These are phyloP conservation scores for Halichoerus grypus DNA, from an alignment of 2,113 vertebrate genomes.

Conservation along the genomic window DNA sequence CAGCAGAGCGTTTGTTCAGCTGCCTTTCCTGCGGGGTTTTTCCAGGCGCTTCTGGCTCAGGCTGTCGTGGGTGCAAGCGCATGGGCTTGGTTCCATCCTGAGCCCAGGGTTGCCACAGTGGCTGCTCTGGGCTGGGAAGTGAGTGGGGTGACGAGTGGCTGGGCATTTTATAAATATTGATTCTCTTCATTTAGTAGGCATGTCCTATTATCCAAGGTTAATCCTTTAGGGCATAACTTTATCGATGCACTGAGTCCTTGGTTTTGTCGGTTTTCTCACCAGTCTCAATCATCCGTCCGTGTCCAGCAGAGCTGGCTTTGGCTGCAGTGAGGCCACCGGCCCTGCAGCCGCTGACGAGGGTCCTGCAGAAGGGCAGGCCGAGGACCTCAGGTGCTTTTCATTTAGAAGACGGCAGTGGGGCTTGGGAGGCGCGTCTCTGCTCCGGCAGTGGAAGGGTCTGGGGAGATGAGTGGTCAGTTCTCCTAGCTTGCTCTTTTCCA, in stretches of 20 bases:
- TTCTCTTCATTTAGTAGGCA: slow-evolving; percentile 49
- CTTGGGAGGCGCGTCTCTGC: neutral
- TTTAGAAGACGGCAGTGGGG: neutral
- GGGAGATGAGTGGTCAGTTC: neutral
- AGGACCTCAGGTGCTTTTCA: slow-evolving; percentile 1
- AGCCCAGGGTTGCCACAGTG: neutral
- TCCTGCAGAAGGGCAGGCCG: neutral
- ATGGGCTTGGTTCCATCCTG: neutral
- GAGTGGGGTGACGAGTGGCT: neutral
- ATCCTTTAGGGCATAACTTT: slow-evolving; percentile 66
- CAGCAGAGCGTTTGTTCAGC: neutral
- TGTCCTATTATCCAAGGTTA: slow-evolving; percentile 72
- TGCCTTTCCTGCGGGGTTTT: neutral
- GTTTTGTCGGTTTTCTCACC: slow-evolving; percentile 12
- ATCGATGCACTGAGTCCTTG: slow-evolving; percentile 24
- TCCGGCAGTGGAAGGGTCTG: neutral
- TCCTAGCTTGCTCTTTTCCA: slow-evolving; percentile 7
- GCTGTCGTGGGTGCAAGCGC: neutral
- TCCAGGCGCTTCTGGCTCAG: neutral
- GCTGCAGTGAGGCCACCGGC: neutral
- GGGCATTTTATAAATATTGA: slow-evolving; percentile 61
- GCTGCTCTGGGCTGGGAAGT: neutral
- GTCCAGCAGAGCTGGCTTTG: neutral
- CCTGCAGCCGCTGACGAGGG: neutral
- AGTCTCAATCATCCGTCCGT: neutral